Percentiles rank a stretch among this genome's conserved stretches.
Conservation (phyloP, 2,797 vertebrate genomes). For the Emydoidea blandingii region DNA sequence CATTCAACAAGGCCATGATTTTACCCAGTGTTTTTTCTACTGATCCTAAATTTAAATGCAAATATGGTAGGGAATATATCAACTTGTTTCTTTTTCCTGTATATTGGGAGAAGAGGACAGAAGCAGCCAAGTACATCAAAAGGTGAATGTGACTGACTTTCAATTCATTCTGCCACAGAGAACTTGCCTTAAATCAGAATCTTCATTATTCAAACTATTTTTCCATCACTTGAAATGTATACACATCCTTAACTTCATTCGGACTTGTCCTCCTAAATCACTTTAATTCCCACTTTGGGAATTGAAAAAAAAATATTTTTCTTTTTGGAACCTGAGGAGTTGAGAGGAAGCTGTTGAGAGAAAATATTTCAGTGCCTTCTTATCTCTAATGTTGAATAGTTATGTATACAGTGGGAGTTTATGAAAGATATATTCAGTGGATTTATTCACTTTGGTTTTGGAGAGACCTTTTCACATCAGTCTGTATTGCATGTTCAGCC, state of each 20-base stretch:
- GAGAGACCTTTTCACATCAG: background rate
- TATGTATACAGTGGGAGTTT: background rate
- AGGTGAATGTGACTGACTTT: background rate
- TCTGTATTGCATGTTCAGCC: background rate
- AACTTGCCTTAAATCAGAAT: background rate
- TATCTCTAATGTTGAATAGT: background rate
- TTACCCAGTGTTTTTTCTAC: background rate
- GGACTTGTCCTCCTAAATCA: background rate
- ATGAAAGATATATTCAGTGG: background rate
- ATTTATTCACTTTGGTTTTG: background rate
- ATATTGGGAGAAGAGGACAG: background rate
- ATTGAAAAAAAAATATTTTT: background rate
- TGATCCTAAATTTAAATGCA: background rate
- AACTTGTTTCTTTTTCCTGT: background rate
- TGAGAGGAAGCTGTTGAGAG: background rate
- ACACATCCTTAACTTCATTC: background rate
- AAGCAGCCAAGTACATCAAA: fast-evolving
- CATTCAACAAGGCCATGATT: background rate
- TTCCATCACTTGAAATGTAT: background rate
- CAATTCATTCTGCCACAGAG: background rate
- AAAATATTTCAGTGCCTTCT: background rate
- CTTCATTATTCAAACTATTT: conserved; percentile 9
- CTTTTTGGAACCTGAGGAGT: fast-evolving
- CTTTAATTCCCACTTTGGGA: background rate
- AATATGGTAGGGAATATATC: background rate